Evolutionary conservation across 2,888 invertebrate species (phyloP).

Genomic region (Meloe dianella): DNA sequence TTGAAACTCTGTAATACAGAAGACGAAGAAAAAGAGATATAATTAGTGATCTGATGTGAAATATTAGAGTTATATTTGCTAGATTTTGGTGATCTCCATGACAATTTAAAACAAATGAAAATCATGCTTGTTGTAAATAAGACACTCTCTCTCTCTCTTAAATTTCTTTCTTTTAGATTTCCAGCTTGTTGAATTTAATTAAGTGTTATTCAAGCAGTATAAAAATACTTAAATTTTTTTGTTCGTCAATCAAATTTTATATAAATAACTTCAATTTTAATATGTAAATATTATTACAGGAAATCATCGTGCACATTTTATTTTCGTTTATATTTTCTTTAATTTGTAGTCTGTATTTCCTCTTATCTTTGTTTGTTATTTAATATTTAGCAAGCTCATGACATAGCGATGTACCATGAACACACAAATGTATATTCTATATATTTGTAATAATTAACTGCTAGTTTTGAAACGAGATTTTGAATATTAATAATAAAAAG

Average conservation of each 20-base stretch:
- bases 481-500: constrained; percentile 38
- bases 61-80: constrained; percentile 42
- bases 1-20: constrained; percentile 32
- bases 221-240: constrained; percentile 42
- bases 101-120: constrained; percentile 43
- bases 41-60: constrained; percentile 50
- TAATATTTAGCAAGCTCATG: constrained; percentile 51
- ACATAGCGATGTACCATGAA: constrained; percentile 39
- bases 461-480: constrained; percentile 47
- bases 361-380: constrained; percentile 51
- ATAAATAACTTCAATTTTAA: constrained; percentile 28
- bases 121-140: constrained; percentile 43
- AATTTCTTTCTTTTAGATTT: constrained; percentile 22
- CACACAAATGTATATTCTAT: constrained; percentile 54
- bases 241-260: constrained; percentile 31
- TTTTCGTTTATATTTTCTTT: constrained; percentile 28
- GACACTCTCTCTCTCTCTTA: constrained; percentile 16
- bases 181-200: constrained; percentile 31
- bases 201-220: constrained; percentile 26
- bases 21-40: constrained; percentile 36
- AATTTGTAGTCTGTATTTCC: neutral
- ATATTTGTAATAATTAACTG: constrained; percentile 56
- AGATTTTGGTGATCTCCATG: constrained; percentile 57
- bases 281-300: constrained; percentile 43
- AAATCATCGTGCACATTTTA: constrained; percentile 49